A percentile compares a stretch with the other conserved stretches of the same genome.
Evolutionary conservation across 2,113 vertebrate genomes (phyloP).

Genomic region (Hyla sarda): DNA sequence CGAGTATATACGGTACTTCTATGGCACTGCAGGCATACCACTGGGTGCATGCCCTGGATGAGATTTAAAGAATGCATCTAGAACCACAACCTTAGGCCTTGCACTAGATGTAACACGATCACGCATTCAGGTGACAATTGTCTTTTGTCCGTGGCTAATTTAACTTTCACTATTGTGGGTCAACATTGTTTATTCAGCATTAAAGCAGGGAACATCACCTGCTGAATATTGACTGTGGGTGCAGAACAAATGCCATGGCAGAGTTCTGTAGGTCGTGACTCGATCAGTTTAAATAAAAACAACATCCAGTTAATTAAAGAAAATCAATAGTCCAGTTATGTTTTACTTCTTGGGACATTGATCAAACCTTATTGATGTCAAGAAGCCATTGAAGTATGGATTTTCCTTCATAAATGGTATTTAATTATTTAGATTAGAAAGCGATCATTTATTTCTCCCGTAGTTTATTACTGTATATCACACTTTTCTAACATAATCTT

Average conservation of each 20-base stretch:
- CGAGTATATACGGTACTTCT: too few relatives aligned
- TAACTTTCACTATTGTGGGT: not conserved
- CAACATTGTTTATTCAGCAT: not conserved
- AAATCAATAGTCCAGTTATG: conserved; percentile 52
- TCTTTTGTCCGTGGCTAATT: not conserved
- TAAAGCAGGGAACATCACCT: not conserved
- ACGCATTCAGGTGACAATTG: not conserved
- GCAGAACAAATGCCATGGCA: not conserved
- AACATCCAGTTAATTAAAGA: conserved; percentile 41
- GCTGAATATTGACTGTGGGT: not conserved
- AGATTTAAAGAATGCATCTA: too few relatives aligned
- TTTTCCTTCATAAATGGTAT: conserved; percentile 42
- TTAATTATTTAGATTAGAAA: conserved; percentile 37
- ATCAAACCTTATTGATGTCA: not conserved
- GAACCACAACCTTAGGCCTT: not conserved
- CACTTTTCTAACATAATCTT: too few relatives aligned
- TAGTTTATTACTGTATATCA: not conserved
- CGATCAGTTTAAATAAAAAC: conserved; percentile 17
- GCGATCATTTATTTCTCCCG: not conserved
- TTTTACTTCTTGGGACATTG: conserved; percentile 30
- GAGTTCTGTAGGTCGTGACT: not conserved
- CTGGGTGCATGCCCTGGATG: too few relatives aligned
- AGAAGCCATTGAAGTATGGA: conserved; percentile 42
- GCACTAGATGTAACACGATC: not conserved
- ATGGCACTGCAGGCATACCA: too few relatives aligned